These are phyloP conservation scores for Drosophila anomelani DNA, from an alignment of 2,888 invertebrate species.

Conservation along the genomic window DNA sequence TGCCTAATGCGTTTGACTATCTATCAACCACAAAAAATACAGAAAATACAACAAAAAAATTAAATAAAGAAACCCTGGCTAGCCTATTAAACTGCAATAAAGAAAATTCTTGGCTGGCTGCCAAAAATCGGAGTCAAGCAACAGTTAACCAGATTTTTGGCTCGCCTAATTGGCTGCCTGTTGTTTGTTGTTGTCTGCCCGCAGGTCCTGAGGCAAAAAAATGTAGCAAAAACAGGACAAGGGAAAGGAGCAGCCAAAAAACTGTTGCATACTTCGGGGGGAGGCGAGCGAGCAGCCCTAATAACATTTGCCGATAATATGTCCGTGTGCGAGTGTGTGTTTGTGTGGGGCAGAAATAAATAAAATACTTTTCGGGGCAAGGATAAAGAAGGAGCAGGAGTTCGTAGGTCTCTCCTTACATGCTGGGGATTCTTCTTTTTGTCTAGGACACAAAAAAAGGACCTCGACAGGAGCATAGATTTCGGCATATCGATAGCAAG, in stretches of 20 bases:
- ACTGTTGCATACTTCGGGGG: constrained; percentile 77
- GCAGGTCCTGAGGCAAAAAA: constrained; percentile 21
- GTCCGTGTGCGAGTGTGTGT: constrained; percentile 35
- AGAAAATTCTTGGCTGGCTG: constrained; percentile 50
- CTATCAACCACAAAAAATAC: constrained; percentile 42
- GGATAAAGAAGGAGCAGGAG: not conserved
- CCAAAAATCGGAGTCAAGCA: constrained; percentile 47
- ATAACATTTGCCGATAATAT: constrained; percentile 68
- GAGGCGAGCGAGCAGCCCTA: constrained; percentile 49
- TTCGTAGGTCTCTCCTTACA: constrained; percentile 12
- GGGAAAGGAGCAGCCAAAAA: constrained; percentile 48
- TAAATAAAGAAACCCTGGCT: constrained; percentile 4
- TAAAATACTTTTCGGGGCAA: constrained; percentile 52
- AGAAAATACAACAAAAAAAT: constrained; percentile 1
- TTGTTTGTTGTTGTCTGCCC: constrained; percentile 38
- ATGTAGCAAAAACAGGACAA: constrained; percentile 8
- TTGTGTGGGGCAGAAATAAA: constrained; percentile 47
- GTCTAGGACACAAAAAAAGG: constrained; percentile 35
- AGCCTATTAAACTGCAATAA: constrained; percentile 74
- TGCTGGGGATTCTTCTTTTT: constrained; percentile 18
- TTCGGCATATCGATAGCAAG: constrained; percentile 74
- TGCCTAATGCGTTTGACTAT: constrained; percentile 59
- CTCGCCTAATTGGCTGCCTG: constrained; percentile 49
- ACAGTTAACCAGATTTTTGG: constrained; percentile 52
- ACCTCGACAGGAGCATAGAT: constrained; percentile 58